Evolutionary conservation across 2,797 vertebrate species (phyloP).

Genomic region (Ataeniobius toweri): DNA sequence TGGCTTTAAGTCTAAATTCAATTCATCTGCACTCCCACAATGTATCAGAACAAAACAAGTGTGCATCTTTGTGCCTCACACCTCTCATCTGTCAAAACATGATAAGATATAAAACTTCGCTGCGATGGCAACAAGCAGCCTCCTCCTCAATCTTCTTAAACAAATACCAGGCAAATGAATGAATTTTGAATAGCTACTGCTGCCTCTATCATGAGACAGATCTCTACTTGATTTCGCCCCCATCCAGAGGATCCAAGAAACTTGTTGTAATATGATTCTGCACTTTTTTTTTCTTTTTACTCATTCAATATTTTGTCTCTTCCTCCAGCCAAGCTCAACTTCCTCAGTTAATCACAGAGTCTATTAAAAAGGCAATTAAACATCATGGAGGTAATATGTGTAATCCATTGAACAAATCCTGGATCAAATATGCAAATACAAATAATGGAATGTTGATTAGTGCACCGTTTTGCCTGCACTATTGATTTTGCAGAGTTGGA

Average conservation of each 20-base stretch:
- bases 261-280: conserved; percentile 66
- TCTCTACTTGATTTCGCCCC: conserved; percentile 68
- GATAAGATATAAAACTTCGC: conserved; percentile 78
- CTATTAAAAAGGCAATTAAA: conserved; percentile 84
- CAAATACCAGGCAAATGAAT: conserved; percentile 82
- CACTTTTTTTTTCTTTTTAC: conserved; percentile 14
- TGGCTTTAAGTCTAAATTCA: conserved; percentile 43
- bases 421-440: conserved; percentile 79
- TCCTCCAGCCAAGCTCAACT: conserved; percentile 47
- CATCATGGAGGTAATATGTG: conserved; percentile 79
- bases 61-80: conserved; percentile 52
- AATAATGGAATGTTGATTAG: conserved; percentile 76
- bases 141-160: conserved; percentile 80
- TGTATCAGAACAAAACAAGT: conserved; percentile 53
- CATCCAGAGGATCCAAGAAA: conserved; percentile 50
- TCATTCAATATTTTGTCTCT: conserved; percentile 25
- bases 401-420: conserved; percentile 80
- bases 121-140: conserved; percentile 65
- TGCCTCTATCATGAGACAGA: conserved; percentile 62
- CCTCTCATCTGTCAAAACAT: conserved; percentile 73
- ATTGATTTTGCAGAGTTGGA: conserved; percentile 66
- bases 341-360: conserved; percentile 76
- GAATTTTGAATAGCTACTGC: conserved; percentile 76
- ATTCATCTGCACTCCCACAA: conserved; percentile 37
- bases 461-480: conserved; percentile 67